phyloP scores from a whole-genome alignment of 2,797 vertebrate genomes.

The Thripadectes ignobilis region DNA sequence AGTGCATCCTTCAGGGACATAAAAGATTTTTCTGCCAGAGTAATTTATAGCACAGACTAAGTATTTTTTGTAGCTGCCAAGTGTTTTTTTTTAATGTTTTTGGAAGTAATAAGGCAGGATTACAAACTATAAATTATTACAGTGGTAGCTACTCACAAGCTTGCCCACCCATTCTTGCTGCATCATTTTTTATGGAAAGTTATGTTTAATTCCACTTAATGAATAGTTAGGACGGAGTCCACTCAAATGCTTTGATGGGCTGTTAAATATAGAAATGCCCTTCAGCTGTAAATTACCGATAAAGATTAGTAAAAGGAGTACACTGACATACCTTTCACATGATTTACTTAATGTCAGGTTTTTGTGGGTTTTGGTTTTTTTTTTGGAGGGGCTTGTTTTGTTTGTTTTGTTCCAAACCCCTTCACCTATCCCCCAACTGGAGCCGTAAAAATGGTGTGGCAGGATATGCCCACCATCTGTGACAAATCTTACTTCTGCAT shows the following conservation, averaged over 20 bases:
- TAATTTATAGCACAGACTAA: slow-evolving; percentile 55
- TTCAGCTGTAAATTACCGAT: slow-evolving; percentile 66
- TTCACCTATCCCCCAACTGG: rapidly evolving
- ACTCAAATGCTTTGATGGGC: slow-evolving; percentile 70
- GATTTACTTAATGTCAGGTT: neutral
- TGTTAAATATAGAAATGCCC: slow-evolving; percentile 74
- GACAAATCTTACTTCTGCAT: neutral
- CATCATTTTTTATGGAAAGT: slow-evolving; percentile 63
- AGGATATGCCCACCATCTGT: neutral
- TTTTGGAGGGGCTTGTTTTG: too few species aligned
- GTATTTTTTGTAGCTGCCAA: slow-evolving; percentile 45
- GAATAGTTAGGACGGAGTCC: slow-evolving; percentile 57
- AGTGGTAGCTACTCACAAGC: slow-evolving; percentile 22
- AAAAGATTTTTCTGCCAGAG: slow-evolving; percentile 61
- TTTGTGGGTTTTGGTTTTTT: too few species aligned
- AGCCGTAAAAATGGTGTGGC: neutral
- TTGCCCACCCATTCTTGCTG: slow-evolving; percentile 36
- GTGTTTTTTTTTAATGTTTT: slow-evolving; percentile 42
- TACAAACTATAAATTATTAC: slow-evolving; percentile 69
- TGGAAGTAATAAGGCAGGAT: slow-evolving; percentile 69
- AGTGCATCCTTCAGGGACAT: slow-evolving; percentile 45
- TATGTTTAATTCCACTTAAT: slow-evolving; percentile 72
- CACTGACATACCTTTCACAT: neutral
- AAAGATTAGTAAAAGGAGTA: slow-evolving; percentile 46
- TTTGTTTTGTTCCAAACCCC: neutral